phyloP scores from a whole-genome alignment of 2,888 invertebrate species.

The Tanytarsus gracilentus region DNA sequence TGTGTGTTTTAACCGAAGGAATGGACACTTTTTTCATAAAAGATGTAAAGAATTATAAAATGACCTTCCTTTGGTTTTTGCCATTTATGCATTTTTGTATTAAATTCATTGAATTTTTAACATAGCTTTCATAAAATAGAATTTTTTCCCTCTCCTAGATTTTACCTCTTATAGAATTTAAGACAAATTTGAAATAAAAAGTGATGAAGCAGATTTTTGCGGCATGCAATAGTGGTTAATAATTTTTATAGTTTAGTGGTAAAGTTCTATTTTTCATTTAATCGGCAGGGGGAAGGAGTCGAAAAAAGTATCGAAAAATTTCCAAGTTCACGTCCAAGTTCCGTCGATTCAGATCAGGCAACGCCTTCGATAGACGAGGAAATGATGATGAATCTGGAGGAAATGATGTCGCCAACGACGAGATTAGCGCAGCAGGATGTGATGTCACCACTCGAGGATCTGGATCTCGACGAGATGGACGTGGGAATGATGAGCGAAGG shows the following conservation, averaged over 20 bases:
- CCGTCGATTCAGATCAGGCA: constrained; percentile 28
- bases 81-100: too few relatives aligned
- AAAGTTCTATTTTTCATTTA: constrained; percentile 31
- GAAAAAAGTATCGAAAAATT: constrained; percentile 30
- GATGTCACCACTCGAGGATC: constrained; percentile 20
- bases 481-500: constrained; percentile 19
- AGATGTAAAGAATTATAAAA: too few relatives aligned
- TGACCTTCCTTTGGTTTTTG: too few relatives aligned
- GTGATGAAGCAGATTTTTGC: too few relatives aligned
- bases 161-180: too few relatives aligned
- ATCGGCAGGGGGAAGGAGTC: constrained; percentile 46
- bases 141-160: too few relatives aligned
- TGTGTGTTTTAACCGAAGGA: too few relatives aligned
- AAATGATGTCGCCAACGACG: constrained; percentile 25
- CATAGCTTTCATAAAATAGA: too few relatives aligned
- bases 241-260: constrained; percentile 28
- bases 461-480: constrained; percentile 26
- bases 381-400: constrained; percentile 16
- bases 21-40: too few relatives aligned
- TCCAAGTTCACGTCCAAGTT: constrained; percentile 29
- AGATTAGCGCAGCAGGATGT: constrained; percentile 21
- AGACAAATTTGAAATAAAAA: too few relatives aligned
- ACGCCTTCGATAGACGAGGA: constrained; percentile 26
- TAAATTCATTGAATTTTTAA: too few relatives aligned
- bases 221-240: not conserved